Evolutionary conservation across 2,797 vertebrate species (phyloP).

Genomic region (Neoniphon sammara): DNA sequence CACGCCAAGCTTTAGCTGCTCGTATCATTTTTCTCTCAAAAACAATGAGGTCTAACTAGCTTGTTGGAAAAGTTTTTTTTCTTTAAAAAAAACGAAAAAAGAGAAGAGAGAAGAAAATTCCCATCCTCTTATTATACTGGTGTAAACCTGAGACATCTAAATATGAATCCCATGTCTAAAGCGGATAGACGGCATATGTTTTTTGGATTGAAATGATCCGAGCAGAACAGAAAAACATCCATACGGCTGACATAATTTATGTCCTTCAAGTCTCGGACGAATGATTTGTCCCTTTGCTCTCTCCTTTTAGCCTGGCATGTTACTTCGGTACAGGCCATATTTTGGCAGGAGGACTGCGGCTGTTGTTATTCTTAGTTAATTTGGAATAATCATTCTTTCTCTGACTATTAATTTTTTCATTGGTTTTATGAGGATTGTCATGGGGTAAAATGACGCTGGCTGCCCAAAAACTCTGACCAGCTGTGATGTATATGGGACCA

Average conservation of each 20-base stretch:
- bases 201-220: slow-evolving; percentile 75
- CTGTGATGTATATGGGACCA: slow-evolving; percentile 10
- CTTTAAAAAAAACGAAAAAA: slow-evolving; percentile 45
- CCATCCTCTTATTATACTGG: slow-evolving; percentile 69
- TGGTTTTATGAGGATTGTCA: slow-evolving; percentile 26
- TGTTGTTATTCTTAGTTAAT: slow-evolving; percentile 46
- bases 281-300: slow-evolving; percentile 56
- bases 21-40: slow-evolving; percentile 42
- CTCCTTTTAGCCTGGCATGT: slow-evolving; percentile 35
- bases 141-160: slow-evolving; percentile 79
- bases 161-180: slow-evolving; percentile 79
- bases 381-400: slow-evolving; percentile 36
- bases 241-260: slow-evolving; percentile 77
- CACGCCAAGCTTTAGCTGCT: slow-evolving; percentile 30
- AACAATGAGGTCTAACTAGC: slow-evolving; percentile 48
- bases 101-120: slow-evolving; percentile 45
- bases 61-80: slow-evolving; percentile 44
- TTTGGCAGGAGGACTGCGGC: slow-evolving; percentile 27
- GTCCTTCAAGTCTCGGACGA: slow-evolving; percentile 56
- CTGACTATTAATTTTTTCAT: slow-evolving; percentile 12
- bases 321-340: slow-evolving; percentile 25
- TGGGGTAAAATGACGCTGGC: neutral
- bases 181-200: slow-evolving; percentile 80
- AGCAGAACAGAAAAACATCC: slow-evolving; percentile 76
- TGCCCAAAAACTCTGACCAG: neutral